A percentile compares a stretch with the other conserved stretches of the same genome.
phyloP scores from a whole-genome alignment of 2,797 vertebrate species.

The Pangasius djambal region DNA sequence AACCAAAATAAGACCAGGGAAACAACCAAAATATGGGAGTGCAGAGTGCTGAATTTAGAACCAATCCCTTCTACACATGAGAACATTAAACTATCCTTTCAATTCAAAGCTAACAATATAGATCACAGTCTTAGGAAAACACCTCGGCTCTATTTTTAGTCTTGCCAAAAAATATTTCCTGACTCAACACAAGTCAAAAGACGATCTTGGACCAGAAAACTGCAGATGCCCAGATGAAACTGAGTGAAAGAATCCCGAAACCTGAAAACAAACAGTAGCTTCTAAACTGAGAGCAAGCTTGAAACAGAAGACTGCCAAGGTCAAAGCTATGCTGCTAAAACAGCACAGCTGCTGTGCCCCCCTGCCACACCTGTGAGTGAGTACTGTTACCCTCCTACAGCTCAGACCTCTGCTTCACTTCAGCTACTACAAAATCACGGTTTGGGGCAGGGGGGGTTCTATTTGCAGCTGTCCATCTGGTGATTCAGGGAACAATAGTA shows the following conservation, averaged over 20 bases:
- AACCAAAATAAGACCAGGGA: not conserved
- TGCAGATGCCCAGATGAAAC: conserved; percentile 24
- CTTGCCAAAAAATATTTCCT: conserved; percentile 9
- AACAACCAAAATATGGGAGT: not conserved
- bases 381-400: not conserved
- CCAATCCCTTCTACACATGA: not conserved
- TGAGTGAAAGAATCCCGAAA: conserved; percentile 37
- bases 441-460: not conserved
- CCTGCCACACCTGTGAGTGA: conserved; percentile 32
- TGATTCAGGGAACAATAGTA: conserved; percentile 54
- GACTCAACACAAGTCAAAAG: not conserved
- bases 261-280: conserved; percentile 52
- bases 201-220: conserved; percentile 31
- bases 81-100: not conserved
- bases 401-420: conserved; percentile 23
- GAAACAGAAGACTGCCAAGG: conserved; percentile 46
- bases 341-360: conserved; percentile 34
- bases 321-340: conserved; percentile 48
- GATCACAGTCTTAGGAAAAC: not conserved
- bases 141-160: not conserved
- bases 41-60: not conserved
- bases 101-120: not conserved
- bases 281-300: conserved; percentile 45
- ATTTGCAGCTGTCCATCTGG: conserved; percentile 61
- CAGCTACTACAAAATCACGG: not conserved